Evolutionary conservation across 2,797 vertebrate species (phyloP), one percentile per base, ranked within the genome.

Genomic region (Pelobates cultripes): DNA sequence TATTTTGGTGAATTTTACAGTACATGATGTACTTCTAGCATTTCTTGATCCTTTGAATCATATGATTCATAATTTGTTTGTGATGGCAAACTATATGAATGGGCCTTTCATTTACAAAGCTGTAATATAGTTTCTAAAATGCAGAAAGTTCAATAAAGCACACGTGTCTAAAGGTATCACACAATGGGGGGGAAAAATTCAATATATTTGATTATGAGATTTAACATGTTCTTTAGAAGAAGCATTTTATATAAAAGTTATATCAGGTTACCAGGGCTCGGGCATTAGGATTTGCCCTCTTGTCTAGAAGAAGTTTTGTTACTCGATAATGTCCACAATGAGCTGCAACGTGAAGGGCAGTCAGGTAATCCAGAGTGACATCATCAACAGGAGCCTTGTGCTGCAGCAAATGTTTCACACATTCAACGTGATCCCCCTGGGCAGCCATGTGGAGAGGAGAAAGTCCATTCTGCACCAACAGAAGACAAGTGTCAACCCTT

Each of bases 381-480:
- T 99, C 97, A 5, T 99, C 98, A 3, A 99, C 97, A 0, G 98
- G 98, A 0, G 98, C 97, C 89, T 96, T 97, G 91, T 98, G 96
- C 87, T 97, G 96, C 47, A 99, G 89, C 0, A 99, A 92, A 88
- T 98, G 97, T 85, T 98, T 99, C 78, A 99, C 97, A 15, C 97
- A 98, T 53, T 99, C 97, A 13, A 99, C 95, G 0, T 99, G 98
- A 91, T 99, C 98, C 3, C 98, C 98, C 79, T 99, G 98, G 0
- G 98, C 97, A 0, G 97, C 95, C 98, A 99, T 99, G 91, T 99
- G 98, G 5, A 99, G 95, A 0, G 98, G 97, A 70, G 98, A 99
- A 71, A 99, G 94, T 3, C 98, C 98, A 0, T 99, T 99, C 98
- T 99, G 86, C 0, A 41, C 4, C 40, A 80, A n/a, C 42, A 74